These are phyloP conservation scores for Leiothrix lutea DNA, from an alignment of 2,113 vertebrate genomes.

Conservation along the genomic window DNA sequence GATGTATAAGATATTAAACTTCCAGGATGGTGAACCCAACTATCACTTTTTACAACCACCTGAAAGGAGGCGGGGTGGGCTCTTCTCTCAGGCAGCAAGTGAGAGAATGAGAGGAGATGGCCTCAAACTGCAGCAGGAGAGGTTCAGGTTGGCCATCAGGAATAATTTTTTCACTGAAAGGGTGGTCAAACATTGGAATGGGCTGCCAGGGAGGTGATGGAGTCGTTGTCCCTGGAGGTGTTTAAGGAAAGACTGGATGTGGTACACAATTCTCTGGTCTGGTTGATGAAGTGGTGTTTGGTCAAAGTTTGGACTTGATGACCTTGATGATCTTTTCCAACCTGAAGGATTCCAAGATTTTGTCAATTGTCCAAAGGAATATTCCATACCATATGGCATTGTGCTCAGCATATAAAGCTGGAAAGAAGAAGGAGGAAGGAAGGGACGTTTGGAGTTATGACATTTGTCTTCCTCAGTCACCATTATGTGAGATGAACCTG, in stretches of 20 bases:
- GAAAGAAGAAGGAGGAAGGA: not conserved
- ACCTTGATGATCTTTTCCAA: not conserved
- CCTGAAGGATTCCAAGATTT: too few species aligned
- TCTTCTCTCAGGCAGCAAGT: not conserved
- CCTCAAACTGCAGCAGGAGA: not conserved
- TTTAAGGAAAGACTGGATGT: not conserved
- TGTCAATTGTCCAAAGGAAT: not conserved
- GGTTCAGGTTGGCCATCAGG: not conserved
- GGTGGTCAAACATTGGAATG: not conserved
- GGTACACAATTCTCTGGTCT: not conserved
- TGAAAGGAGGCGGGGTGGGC: not conserved
- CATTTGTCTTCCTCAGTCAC: not conserved
- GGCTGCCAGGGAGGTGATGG: not conserved
- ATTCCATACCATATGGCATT: not conserved
- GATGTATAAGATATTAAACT: not conserved
- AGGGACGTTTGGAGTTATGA: accelerated
- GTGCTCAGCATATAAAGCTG: not conserved
- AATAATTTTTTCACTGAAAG: not conserved
- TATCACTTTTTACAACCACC: not conserved
- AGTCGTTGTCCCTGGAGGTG: not conserved
- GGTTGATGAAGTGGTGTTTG: not conserved
- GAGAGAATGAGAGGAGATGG: not conserved
- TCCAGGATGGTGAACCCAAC: not conserved
- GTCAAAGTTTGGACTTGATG: not conserved
- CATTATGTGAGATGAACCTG: accelerated